A percentile compares a stretch with the other conserved stretches of the same genome.
Evolutionary conservation across 92 coral and sea anemone genomes (phyloP).

Genomic region (Isaurus tuberculatus): DNA sequence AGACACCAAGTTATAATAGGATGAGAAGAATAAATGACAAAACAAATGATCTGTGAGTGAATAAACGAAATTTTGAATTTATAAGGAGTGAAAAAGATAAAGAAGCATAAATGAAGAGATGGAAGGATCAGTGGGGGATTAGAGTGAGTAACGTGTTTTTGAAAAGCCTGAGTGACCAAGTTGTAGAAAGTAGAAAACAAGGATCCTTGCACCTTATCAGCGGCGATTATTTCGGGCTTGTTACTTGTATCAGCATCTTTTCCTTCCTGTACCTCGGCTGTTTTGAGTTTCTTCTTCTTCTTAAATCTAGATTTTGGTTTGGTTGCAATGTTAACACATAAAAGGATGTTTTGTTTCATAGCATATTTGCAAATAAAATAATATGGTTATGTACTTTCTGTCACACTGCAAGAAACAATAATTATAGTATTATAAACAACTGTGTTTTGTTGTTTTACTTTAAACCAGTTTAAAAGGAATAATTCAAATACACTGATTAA

Average conservation of each 20-base stretch:
- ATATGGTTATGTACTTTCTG: neutral
- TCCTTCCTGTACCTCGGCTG: slow-evolving; percentile 13
- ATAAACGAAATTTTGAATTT: neutral
- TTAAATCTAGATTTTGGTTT: slow-evolving; percentile 17
- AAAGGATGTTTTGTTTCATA: too few species aligned
- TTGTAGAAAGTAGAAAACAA: neutral
- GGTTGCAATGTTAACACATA: neutral
- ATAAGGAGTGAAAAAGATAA: too few species aligned
- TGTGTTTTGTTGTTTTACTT: too few species aligned
- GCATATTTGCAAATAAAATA: too few species aligned
- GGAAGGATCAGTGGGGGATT: too few species aligned
- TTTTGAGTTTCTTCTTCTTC: slow-evolving; percentile 51
- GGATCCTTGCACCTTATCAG: slow-evolving; percentile 1
- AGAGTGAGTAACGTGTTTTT: too few species aligned
- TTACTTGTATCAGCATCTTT: slow-evolving; percentile 29
- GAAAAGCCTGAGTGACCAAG: neutral
- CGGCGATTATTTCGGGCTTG: neutral
- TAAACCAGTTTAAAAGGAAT: too few species aligned
- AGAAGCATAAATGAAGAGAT: too few species aligned
- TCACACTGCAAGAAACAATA: too few species aligned
- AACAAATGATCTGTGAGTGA: neutral
- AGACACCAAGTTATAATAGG: neutral
- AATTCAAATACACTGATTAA: too few species aligned
- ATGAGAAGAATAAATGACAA: neutral
- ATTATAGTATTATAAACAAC: too few species aligned